A percentile compares a stretch with the other conserved stretches of the same genome.
These are phyloP conservation scores for Agrochola circellaris DNA, from an alignment of 2,888 invertebrate genomes.

Conservation along the genomic window DNA sequence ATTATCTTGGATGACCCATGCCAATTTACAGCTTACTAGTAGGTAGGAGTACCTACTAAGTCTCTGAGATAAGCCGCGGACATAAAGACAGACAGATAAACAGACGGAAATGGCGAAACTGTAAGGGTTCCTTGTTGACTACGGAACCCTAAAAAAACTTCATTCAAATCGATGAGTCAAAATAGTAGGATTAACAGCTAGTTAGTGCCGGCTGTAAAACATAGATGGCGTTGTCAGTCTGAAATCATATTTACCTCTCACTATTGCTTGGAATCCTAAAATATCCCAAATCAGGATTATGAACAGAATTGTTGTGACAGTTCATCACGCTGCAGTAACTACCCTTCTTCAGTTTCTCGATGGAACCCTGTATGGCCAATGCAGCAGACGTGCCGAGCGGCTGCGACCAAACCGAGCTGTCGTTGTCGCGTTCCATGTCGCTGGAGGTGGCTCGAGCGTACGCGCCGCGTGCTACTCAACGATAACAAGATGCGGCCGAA, in stretches of 20 bases:
- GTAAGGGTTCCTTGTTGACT: too few relatives aligned
- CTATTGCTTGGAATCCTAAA: conserved; percentile 37
- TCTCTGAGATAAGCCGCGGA: too few relatives aligned
- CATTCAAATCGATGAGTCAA: not conserved
- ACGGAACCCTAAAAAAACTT: not conserved
- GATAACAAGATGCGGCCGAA: not conserved
- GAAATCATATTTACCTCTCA: conserved; percentile 30
- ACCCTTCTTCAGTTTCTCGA: conserved; percentile 25
- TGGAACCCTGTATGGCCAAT: not conserved
- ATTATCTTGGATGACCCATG: too few relatives aligned
- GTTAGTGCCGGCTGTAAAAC: conserved; percentile 2
- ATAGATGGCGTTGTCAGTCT: conserved; percentile 38
- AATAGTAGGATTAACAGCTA: not conserved
- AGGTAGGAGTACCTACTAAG: too few relatives aligned
- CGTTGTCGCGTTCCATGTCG: not conserved
- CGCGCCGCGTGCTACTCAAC: not conserved
- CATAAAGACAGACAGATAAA: too few relatives aligned
- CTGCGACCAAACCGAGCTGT: conserved; percentile 5
- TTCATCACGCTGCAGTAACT: conserved; percentile 41
- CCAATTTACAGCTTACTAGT: too few relatives aligned
- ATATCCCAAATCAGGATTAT: conserved; percentile 26
- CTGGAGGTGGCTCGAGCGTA: not conserved
- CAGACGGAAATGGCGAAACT: too few relatives aligned
- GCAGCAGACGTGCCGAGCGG: not conserved
- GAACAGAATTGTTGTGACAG: conserved; percentile 50